Evolutionary conservation across 2,113 vertebrate genomes (phyloP).

Genomic region (Bufo gargarizans): DNA sequence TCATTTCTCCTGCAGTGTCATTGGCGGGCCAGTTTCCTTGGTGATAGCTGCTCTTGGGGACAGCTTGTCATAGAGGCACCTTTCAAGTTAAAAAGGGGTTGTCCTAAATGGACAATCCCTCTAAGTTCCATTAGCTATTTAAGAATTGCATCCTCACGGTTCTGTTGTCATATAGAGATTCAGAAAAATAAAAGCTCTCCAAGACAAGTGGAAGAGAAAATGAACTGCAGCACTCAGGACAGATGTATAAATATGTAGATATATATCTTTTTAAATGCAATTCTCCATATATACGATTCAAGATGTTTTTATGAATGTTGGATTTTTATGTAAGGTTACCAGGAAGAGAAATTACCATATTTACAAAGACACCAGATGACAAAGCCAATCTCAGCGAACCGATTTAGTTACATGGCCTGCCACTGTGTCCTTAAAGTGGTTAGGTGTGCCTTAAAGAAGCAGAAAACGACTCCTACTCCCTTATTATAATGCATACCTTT

Average conservation of each 20-base stretch:
- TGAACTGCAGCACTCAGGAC: slow-evolving; percentile 45
- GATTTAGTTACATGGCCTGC: not conserved
- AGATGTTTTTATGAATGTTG: slow-evolving; percentile 33
- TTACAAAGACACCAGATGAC: not conserved
- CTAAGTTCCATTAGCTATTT: not conserved
- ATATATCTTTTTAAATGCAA: slow-evolving; percentile 48
- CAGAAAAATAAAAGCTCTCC: not conserved
- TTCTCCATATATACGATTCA: slow-evolving; percentile 30
- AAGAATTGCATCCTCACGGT: slow-evolving; percentile 12
- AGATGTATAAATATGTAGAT: slow-evolving; percentile 50
- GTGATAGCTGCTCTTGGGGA: too few relatives aligned
- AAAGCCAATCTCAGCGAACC: not conserved
- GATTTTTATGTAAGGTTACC: slow-evolving; percentile 44
- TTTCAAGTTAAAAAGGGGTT: not conserved
- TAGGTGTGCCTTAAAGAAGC: slow-evolving; percentile 50
- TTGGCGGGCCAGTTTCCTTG: not conserved
- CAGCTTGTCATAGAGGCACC: not conserved
- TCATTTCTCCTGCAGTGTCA: not conserved
- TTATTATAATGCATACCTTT: not conserved
- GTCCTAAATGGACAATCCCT: not conserved
- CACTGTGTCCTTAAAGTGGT: slow-evolving; percentile 11
- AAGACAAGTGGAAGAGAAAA: not conserved
- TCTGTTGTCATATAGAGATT: slow-evolving; percentile 20
- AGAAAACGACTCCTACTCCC: slow-evolving; percentile 24
- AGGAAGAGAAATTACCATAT: not conserved